Evolutionary conservation across 2,113 vertebrate species (phyloP).

Genomic region (Eidolon helvum): DNA sequence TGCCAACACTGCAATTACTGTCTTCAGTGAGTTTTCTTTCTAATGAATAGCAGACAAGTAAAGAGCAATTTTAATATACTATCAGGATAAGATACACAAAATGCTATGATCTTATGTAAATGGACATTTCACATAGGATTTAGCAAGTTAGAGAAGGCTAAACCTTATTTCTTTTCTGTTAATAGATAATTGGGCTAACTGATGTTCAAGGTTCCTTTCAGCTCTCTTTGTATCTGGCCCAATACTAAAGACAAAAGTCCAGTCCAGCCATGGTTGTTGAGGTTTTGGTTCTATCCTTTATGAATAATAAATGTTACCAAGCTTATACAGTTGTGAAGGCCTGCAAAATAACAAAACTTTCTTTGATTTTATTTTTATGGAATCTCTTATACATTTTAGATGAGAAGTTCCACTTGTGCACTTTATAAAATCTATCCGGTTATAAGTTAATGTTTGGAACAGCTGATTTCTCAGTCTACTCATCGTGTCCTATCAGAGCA

Average conservation of each 20-base stretch:
- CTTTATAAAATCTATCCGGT: background rate
- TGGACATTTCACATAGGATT: background rate
- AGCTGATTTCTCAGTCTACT: background rate
- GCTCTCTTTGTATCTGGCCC: background rate
- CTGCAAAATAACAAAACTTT: background rate
- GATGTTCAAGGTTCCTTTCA: background rate
- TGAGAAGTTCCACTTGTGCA: background rate
- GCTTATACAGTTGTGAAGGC: background rate
- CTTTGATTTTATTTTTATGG: background rate
- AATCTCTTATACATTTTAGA: background rate
- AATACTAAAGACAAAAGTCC: background rate
- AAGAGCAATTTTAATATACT: background rate
- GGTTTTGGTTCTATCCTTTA: background rate
- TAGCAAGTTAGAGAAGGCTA: background rate
- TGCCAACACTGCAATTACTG: background rate
- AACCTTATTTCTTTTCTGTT: background rate
- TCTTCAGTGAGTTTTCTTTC: background rate
- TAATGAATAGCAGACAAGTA: background rate
- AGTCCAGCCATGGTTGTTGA: background rate
- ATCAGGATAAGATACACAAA: background rate
- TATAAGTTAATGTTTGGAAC: background rate
- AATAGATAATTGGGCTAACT: background rate
- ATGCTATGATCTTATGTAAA: background rate
- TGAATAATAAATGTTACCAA: background rate
- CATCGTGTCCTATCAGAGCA: background rate